phyloP scores from a whole-genome alignment of 1,140 invertebrate species.

The Whitmania pigra region DNA sequence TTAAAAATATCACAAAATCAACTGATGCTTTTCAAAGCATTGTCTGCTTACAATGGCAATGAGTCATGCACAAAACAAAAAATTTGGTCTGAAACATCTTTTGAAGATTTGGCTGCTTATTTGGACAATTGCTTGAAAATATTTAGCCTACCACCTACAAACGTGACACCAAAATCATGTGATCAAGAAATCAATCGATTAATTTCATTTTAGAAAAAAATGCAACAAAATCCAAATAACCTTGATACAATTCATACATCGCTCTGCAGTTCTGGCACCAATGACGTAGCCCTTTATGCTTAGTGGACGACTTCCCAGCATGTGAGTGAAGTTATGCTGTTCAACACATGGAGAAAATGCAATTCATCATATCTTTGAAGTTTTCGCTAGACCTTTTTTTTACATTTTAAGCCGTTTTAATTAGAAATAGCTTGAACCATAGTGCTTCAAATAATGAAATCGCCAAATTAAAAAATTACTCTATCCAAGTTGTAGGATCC shows the following conservation, averaged over 20 bases:
- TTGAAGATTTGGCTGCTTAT: background rate
- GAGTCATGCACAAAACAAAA: too few species aligned
- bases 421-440: too few species aligned
- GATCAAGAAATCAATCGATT: background rate
- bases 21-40: too few species aligned
- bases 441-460: too few species aligned
- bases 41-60: background rate
- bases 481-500: too few species aligned
- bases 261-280: background rate
- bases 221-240: background rate
- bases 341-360: too few species aligned
- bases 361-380: too few species aligned
- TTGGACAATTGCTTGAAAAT: conserved; percentile 7
- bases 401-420: too few species aligned
- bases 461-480: too few species aligned
- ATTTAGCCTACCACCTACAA: background rate
- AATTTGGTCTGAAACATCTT: background rate
- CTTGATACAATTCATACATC: background rate
- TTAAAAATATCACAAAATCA: too few species aligned
- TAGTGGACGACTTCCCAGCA: background rate
- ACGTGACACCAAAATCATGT: background rate
- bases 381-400: too few species aligned
- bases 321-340: background rate
- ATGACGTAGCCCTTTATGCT: background rate
- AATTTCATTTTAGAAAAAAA: background rate